These are phyloP conservation scores for Dipodomys ordii DNA, from an alignment of 2,113 vertebrate species.

Conservation along the genomic window DNA sequence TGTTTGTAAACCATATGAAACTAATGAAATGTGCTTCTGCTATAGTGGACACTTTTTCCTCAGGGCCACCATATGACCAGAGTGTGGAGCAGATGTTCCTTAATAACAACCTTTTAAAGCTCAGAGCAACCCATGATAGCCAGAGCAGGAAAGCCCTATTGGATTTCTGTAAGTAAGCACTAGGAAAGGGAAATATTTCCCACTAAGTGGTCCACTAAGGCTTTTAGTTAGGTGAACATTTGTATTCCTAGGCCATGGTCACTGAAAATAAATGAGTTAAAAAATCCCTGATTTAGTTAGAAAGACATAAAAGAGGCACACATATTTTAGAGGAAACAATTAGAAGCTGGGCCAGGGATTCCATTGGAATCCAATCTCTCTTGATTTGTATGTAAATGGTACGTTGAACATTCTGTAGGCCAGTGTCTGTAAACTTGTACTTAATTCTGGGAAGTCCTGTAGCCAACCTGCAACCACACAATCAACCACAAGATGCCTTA, in stretches of 20 bases:
- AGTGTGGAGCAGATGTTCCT: slow-evolving; percentile 75
- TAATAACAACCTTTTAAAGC: slow-evolving; percentile 79
- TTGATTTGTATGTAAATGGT: slow-evolving; percentile 63
- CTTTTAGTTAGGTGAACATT: slow-evolving; percentile 71
- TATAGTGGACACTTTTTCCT: slow-evolving; percentile 73
- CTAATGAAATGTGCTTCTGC: slow-evolving; percentile 58
- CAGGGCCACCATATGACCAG: slow-evolving; percentile 78
- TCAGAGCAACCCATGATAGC: slow-evolving; percentile 66
- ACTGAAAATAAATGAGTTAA: slow-evolving; percentile 67
- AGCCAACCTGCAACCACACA: background rate
- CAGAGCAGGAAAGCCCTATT: slow-evolving; percentile 71
- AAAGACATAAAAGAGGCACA: slow-evolving; percentile 15
- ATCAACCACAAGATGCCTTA: background rate
- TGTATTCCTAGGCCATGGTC: slow-evolving; percentile 1
- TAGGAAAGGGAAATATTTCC: slow-evolving; percentile 65
- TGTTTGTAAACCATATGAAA: slow-evolving; percentile 73
- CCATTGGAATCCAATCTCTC: slow-evolving; percentile 40
- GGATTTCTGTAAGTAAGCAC: slow-evolving; percentile 75
- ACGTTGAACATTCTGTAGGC: background rate
- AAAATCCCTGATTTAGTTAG: slow-evolving; percentile 60
- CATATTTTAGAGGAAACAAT: slow-evolving; percentile 63
- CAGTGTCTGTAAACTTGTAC: background rate
- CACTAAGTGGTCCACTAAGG: slow-evolving; percentile 78
- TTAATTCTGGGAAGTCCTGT: slow-evolving; percentile 31
- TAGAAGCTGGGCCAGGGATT: slow-evolving; percentile 41